Evolutionary conservation across 1,140 invertebrate genomes (phyloP).

Genomic region (Sycophaga agraensis): DNA sequence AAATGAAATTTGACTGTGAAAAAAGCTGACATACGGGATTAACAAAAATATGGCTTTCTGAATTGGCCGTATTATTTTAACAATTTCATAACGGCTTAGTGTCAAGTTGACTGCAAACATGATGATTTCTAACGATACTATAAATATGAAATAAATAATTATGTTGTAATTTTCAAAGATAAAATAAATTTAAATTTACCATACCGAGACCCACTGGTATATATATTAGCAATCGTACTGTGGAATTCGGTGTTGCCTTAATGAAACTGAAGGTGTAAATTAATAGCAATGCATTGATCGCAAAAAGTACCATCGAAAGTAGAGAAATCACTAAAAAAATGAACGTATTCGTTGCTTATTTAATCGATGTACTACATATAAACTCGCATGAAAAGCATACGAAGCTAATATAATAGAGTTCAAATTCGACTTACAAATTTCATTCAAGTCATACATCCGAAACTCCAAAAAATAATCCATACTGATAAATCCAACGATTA

Average conservation of each 20-base stretch:
- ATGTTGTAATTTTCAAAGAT: background rate
- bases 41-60: slow-evolving; percentile 45
- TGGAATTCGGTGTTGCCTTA: slow-evolving; percentile 37
- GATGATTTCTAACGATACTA: slow-evolving; percentile 41
- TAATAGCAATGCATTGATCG: slow-evolving; percentile 42
- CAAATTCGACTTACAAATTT: slow-evolving; percentile 42
- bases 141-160: background rate
- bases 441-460: slow-evolving; percentile 33
- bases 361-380: too few species aligned
- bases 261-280: slow-evolving; percentile 45
- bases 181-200: slow-evolving; percentile 9
- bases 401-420: too few species aligned
- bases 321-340: slow-evolving; percentile 43
- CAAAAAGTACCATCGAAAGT: slow-evolving; percentile 42
- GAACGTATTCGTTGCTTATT: too few species aligned
- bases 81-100: background rate
- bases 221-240: slow-evolving; percentile 38
- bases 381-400: too few species aligned
- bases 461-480: slow-evolving; percentile 41
- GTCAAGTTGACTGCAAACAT: background rate
- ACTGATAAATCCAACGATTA: slow-evolving; percentile 29
- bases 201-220: slow-evolving; percentile 44
- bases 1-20: slow-evolving; percentile 47
- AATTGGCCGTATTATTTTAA: slow-evolving; percentile 35
- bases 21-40: slow-evolving; percentile 49